phyloP scores from a whole-genome alignment of 2,797 vertebrate species.

The Euthynnus affinis region DNA sequence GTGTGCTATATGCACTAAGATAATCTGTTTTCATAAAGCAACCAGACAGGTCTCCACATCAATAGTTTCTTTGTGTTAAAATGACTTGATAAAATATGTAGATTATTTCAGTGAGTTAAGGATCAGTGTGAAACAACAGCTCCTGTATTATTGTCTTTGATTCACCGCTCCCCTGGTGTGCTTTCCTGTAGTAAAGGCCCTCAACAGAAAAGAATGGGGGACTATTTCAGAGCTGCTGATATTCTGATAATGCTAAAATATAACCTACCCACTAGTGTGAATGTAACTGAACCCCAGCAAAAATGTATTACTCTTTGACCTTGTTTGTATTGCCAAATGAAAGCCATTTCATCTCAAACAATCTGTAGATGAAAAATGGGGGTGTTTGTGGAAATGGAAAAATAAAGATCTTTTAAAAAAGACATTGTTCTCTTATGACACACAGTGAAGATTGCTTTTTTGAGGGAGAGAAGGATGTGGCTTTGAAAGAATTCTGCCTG shows the following conservation, averaged over 20 bases:
- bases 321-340: constrained; percentile 70
- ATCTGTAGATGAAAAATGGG: constrained; percentile 61
- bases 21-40: constrained; percentile 84
- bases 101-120: constrained; percentile 66
- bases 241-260: constrained; percentile 42
- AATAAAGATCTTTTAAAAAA: constrained; percentile 66
- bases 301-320: constrained; percentile 70
- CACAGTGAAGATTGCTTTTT: constrained; percentile 27
- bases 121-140: constrained; percentile 49
- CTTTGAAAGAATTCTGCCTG: constrained; percentile 1
- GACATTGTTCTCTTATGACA: constrained; percentile 46
- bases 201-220: constrained; percentile 10
- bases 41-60: constrained; percentile 73
- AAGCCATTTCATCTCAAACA: constrained; percentile 63
- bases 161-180: constrained; percentile 16
- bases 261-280: constrained; percentile 31
- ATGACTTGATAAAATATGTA: constrained; percentile 79
- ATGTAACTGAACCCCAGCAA: constrained; percentile 28
- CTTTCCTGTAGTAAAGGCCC: constrained; percentile 10
- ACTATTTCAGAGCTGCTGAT: constrained; percentile 44
- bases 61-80: constrained; percentile 68
- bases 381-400: constrained; percentile 57
- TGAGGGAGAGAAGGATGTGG: not conserved
- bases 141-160: constrained; percentile 41
- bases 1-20: constrained; percentile 66